Evolutionary conservation across 2,888 invertebrate species (phyloP).

Genomic region (Cephus spinipes): DNA sequence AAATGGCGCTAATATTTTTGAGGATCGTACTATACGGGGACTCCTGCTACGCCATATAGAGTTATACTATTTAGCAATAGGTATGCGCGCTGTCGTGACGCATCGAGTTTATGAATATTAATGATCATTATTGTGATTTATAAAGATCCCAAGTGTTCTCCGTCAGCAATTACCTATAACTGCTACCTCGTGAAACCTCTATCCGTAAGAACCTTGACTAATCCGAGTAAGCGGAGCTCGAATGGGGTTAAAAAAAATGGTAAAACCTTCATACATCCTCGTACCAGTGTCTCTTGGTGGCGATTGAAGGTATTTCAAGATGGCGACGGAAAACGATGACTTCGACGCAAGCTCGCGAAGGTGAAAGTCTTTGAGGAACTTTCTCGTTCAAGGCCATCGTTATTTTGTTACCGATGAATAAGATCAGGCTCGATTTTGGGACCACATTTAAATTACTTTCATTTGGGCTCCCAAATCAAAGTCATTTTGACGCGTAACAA

Average conservation of each 20-base stretch:
- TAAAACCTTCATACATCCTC: not conserved
- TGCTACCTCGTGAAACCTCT: not conserved
- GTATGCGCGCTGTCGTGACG: conserved; percentile 31
- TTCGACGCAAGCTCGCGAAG: not conserved
- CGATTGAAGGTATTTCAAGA: not conserved
- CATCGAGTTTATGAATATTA: conserved; percentile 49
- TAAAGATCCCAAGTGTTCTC: conserved; percentile 39
- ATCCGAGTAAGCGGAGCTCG: not conserved
- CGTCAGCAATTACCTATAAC: conserved; percentile 10
- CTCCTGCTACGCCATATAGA: not conserved
- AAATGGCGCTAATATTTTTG: not conserved
- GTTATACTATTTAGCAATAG: not conserved
- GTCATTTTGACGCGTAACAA: not conserved
- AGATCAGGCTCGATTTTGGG: not conserved
- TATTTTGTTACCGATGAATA: not conserved
- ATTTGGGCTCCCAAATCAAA: not conserved
- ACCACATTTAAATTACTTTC: too few relatives aligned
- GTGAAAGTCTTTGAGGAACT: not conserved
- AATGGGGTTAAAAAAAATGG: not conserved
- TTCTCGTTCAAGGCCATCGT: not conserved
- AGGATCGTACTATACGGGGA: not conserved
- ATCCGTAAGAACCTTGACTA: not conserved
- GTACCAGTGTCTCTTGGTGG: not conserved
- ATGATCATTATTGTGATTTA: conserved; percentile 42
- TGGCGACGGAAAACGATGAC: not conserved